Evolutionary conservation across 1,140 invertebrate genomes (phyloP).

Genomic region (Cherax quadricarinatus): DNA sequence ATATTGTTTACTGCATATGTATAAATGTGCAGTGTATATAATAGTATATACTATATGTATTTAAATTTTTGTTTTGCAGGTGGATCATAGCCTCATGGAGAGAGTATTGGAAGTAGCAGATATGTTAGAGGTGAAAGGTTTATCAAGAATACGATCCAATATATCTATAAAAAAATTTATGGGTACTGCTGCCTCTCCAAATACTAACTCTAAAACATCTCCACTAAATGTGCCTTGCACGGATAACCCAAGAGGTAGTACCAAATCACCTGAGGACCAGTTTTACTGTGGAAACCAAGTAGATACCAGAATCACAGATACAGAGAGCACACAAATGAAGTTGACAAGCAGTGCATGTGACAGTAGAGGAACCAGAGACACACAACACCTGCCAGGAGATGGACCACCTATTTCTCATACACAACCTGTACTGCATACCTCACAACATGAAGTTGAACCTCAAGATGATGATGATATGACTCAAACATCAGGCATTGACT

Average conservation of each 20-base stretch:
- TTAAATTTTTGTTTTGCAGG: background rate
- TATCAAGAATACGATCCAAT: constrained; percentile 42
- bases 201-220: background rate
- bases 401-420: background rate
- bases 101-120: constrained; percentile 50
- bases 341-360: background rate
- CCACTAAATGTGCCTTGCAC: background rate
- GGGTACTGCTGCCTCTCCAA: background rate
- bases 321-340: background rate
- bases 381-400: background rate
- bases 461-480: constrained; percentile 11
- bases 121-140: constrained; percentile 49
- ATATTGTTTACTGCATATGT: too few species aligned
- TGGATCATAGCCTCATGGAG: constrained; percentile 46
- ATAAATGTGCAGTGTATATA: too few species aligned
- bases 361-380: background rate
- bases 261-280: constrained; percentile 23
- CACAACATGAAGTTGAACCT: background rate
- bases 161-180: constrained; percentile 39
- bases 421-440: background rate
- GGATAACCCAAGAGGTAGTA: background rate
- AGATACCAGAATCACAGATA: constrained; percentile 20
- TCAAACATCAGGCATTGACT: constrained; percentile 49
- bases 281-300: background rate
- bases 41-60: background rate